Evolutionary conservation across 2,888 invertebrate genomes (phyloP).

Genomic region (Muscina levida): DNA sequence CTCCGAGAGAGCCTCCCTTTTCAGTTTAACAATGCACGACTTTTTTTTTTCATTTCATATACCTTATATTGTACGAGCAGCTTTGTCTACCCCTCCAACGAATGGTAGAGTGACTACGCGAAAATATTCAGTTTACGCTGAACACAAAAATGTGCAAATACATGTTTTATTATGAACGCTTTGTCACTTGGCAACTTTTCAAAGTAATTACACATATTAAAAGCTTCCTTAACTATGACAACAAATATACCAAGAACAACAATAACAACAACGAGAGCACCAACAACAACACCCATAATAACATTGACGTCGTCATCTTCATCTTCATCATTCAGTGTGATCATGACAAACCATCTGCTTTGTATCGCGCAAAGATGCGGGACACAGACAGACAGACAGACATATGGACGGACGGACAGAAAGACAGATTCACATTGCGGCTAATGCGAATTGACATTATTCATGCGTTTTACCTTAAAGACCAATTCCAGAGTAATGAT

Average conservation of each 20-base stretch:
- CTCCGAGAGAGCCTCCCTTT: too few species aligned
- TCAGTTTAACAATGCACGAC: too few species aligned
- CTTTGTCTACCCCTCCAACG: too few species aligned
- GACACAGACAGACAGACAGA: too few species aligned
- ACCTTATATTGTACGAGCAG: too few species aligned
- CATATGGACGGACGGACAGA: too few species aligned
- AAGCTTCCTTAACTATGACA: conserved; percentile 30
- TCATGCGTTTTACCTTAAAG: conserved; percentile 6
- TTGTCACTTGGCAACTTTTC: conserved; percentile 65
- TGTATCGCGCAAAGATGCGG: conserved; percentile 21
- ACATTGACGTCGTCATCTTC: too few species aligned
- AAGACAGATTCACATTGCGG: too few species aligned
- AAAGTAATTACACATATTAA: conserved; percentile 55
- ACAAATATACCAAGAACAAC: background rate
- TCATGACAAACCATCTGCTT: conserved; percentile 42
- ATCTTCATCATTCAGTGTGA: conserved; percentile 33
- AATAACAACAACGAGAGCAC: background rate
- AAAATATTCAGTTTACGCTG: conserved; percentile 12
- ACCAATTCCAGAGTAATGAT: background rate
- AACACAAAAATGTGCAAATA: background rate
- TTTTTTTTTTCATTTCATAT: too few species aligned
- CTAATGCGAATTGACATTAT: conserved; percentile 46
- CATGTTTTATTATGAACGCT: conserved; percentile 46
- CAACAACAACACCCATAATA: conserved; percentile 27
- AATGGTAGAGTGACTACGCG: too few species aligned